Base-by-base conservation (phyloP, 2,888 invertebrate species). In the Arrhopalites spinosus region DNA sequence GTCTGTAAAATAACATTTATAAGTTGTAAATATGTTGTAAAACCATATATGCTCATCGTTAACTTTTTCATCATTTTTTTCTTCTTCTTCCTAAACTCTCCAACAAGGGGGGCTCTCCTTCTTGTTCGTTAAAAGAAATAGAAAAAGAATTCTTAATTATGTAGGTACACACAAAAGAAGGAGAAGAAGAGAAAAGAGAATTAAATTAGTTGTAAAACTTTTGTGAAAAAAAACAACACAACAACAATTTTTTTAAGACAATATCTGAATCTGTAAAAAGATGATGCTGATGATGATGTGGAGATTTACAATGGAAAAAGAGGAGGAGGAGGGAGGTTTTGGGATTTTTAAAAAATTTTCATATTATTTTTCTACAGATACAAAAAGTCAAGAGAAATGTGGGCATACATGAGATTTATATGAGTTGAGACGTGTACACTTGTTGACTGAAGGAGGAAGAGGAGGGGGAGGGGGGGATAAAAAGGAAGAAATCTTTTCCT, bases 11-110 rank as follows among this genome's bases (percentile, higher is more conserved):
- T 59, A 59, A 59, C 20, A 25, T 59, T 25, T 27, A 53, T 20
- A 25, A 59, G 59, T 25, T 59, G 20, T 59, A 59, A 59, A 59
- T 59, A 25, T 25, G 20, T 59, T 59, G 59, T 59, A 59, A 59
- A 59, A 25, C 27, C 27, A 15, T 27, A 20, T 53, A 53, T 53
- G 23, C 53, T 53, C 8, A 53, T 36, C 36, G 36, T 36, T 36
- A 36, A n/a, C n/a, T n/a, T n/a, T n/a, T n/a, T n/a, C n/a, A n/a
- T n/a, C n/a, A n/a, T n/a, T n/a, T n/a, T n/a, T n/a, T n/a, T n/a
- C n/a, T n/a, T n/a, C n/a, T n/a, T n/a, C n/a, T n/a, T n/a, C n/a
- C n/a, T n/a, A n/a, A n/a, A n/a, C n/a, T n/a, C n/a, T n/a, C n/a
- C n/a, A n/a, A n/a, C n/a, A n/a, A n/a, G n/a, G n/a, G n/a, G n/a